Evolutionary conservation across 2,113 vertebrate species (phyloP), one percentile per base, ranked within the genome.

Genomic region (Rostratula benghalensis): DNA sequence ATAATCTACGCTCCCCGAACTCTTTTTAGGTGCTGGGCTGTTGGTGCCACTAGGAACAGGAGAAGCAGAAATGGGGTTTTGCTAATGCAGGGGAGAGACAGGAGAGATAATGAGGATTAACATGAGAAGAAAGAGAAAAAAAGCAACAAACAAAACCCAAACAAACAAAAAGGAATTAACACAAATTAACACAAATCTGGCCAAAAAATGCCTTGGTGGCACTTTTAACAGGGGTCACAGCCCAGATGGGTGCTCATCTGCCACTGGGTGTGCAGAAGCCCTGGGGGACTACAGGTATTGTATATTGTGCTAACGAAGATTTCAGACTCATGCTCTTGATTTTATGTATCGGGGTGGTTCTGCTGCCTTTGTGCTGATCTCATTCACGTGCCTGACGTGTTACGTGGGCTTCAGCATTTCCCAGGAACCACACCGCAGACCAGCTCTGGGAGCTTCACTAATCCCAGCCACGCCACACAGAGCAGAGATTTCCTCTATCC

Each of bases 1-100:
- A 92, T 99, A 99, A 93, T 99, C 99, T 50, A 99, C 99, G 6
- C 98, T 99, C 28, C 99, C 99, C 0, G 94, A 97, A 96, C 98
- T 99, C 96, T 99, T 99, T 97, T 99, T 98, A 24, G 98, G 98
- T 1, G 99, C 99, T n/a, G 99, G 99, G 76, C 99, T 99, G 98
- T 98, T 99, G 96, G 99, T 99, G 95, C 99, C 99, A 75, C 99
- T 99, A 98, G 99, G 98, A 91, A 98, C 98, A 48, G 99, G 99
- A 92, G 99, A 99, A 92, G 99, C 99, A 98, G 99, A 99, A 92
- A 99, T 98, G 91, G 99, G 99, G 97, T 99, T 99, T 98, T 99
- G 99, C 99, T 99, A 94, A 96, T 93, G 90, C 70, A 73, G 93
- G 89, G 80, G 95, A 83, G 67, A 89, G 94, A 95, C 75, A 79